Conservation (phyloP, 2,797 vertebrate species). For the Steatocranus sp. region DNA sequence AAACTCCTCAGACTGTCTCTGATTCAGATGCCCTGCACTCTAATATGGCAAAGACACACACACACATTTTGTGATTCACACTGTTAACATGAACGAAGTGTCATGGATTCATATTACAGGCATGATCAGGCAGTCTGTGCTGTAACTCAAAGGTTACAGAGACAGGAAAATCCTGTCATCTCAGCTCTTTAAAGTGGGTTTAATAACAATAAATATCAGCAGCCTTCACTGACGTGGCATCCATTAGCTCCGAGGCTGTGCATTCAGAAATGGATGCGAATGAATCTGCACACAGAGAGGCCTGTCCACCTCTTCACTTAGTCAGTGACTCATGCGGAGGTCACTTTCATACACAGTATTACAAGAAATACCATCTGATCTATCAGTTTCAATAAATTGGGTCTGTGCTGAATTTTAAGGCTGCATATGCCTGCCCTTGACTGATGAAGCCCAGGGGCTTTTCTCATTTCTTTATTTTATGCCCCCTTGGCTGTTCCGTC, state of each 20-base stretch:
- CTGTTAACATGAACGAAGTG: neutral
- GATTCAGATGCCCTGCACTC: neutral
- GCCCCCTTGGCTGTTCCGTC: neutral
- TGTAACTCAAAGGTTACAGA: neutral
- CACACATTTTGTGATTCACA: neutral
- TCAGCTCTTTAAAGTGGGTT: neutral
- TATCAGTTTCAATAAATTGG: neutral
- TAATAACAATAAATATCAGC: neutral
- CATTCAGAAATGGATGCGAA: slow-evolving; percentile 4
- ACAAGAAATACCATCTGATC: slow-evolving; percentile 4
- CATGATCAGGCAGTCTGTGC: neutral
- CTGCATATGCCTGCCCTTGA: neutral
- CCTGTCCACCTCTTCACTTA: slow-evolving; percentile 36
- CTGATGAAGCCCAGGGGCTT: neutral
- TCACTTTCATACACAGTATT: slow-evolving; percentile 7
- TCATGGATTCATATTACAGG: neutral
- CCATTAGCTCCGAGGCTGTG: slow-evolving; percentile 2
- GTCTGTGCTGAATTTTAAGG: slow-evolving; percentile 5
- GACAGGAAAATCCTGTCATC: neutral
- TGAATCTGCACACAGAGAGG: slow-evolving; percentile 1
- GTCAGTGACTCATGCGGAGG: slow-evolving; percentile 29
- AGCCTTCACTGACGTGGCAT: neutral
- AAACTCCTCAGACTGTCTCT: neutral
- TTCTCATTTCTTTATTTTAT: neutral
- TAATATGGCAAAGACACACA: neutral